These are phyloP conservation scores for Anthopleura xanthogrammica DNA, from an alignment of 92 coral and sea anemone genomes.

Conservation along the genomic window DNA sequence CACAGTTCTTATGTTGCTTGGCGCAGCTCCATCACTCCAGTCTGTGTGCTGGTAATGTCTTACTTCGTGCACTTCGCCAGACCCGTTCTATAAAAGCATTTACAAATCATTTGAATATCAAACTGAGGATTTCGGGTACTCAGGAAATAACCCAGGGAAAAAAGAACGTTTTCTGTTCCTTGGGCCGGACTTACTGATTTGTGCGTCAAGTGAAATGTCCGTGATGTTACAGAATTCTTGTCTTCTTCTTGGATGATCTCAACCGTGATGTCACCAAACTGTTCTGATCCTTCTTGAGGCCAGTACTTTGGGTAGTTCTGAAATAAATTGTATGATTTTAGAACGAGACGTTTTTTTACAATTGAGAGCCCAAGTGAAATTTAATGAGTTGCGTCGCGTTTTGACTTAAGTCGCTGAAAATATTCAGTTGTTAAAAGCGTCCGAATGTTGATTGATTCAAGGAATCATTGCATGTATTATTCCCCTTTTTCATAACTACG, in stretches of 20 bases:
- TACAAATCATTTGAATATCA: neutral
- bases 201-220: slow-evolving; percentile 25
- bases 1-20: slow-evolving; percentile 29
- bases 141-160: too few species aligned
- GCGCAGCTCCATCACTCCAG: slow-evolving; percentile 48
- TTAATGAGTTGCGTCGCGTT: neutral
- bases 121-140: too few species aligned
- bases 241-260: slow-evolving; percentile 12
- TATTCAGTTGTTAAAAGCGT: too few species aligned
- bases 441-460: too few species aligned
- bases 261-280: slow-evolving; percentile 24
- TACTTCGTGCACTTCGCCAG: neutral
- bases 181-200: neutral
- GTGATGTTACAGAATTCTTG: slow-evolving; percentile 15
- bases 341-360: too few species aligned
- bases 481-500: too few species aligned
- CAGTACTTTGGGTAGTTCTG: slow-evolving; percentile 51
- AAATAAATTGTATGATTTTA: neutral
- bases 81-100: neutral
- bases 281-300: slow-evolving; percentile 31
- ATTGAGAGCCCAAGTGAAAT: too few species aligned
- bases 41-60: slow-evolving; percentile 45
- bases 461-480: too few species aligned
- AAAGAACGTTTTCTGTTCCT: neutral
- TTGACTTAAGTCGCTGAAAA: neutral